Percentiles rank a stretch among this genome's conserved stretches.
These are phyloP conservation scores for Gonatopus flavifemur DNA, from an alignment of 1,140 invertebrate genomes.

Conservation along the genomic window DNA sequence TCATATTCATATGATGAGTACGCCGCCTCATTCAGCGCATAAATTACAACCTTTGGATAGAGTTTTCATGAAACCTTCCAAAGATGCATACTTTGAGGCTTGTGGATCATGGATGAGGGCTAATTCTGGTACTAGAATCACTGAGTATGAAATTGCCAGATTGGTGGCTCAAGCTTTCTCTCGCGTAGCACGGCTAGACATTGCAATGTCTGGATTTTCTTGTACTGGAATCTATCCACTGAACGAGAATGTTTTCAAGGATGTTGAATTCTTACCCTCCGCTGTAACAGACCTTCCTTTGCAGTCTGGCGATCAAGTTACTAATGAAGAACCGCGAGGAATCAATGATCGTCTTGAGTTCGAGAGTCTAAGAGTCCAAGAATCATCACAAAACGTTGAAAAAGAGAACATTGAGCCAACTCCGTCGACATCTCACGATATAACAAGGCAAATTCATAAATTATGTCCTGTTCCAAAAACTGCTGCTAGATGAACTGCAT, in stretches of 20 bases:
- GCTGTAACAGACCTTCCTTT: background rate
- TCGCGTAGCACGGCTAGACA: background rate
- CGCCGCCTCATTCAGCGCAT: too few relatives aligned
- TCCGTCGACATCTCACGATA: background rate
- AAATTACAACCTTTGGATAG: too few relatives aligned
- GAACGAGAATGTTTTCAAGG: background rate
- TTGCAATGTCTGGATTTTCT: background rate
- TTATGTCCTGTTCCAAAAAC: background rate
- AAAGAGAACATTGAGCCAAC: too few relatives aligned
- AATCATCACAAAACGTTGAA: too few relatives aligned
- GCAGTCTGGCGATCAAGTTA: background rate
- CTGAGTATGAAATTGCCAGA: background rate
- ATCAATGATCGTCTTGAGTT: too few relatives aligned
- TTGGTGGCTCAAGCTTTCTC: background rate
- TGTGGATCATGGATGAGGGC: conserved; percentile 41
- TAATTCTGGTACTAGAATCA: conserved; percentile 24
- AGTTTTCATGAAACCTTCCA: conserved; percentile 46
- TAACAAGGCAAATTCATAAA: background rate
- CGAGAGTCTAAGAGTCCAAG: too few relatives aligned
- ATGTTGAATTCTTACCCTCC: background rate
- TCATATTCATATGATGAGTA: conserved; percentile 42
- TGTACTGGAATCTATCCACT: background rate
- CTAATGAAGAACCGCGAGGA: too few relatives aligned
- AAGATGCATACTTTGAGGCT: conserved; percentile 37
- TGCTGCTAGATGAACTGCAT: background rate